Percentiles rank a stretch among this genome's conserved stretches.
Evolutionary conservation across 2,797 vertebrate genomes (phyloP).

Genomic region (Nyctalus aviator): DNA sequence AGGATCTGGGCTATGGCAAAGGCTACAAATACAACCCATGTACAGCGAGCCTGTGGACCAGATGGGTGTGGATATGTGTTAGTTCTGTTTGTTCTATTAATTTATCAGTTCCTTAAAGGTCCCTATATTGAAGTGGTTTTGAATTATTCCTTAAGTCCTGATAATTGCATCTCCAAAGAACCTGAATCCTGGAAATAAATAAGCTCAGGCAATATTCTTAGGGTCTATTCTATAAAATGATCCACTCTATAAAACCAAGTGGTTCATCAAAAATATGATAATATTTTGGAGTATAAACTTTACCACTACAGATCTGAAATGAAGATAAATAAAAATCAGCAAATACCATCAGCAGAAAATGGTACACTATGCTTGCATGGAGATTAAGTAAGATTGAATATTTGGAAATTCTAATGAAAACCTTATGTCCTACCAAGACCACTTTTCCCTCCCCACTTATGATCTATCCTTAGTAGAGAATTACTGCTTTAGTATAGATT

Average conservation of each 20-base stretch:
- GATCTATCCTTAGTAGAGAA: neutral
- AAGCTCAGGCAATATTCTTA: neutral
- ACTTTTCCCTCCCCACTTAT: neutral
- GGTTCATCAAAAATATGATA: neutral
- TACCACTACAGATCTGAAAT: neutral
- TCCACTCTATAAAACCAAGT: neutral
- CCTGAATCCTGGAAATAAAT: neutral
- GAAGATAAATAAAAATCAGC: slow-evolving; percentile 44
- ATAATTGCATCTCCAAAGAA: slow-evolving; percentile 31
- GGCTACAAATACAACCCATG: too few species aligned
- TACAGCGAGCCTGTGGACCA: too few species aligned
- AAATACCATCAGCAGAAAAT: slow-evolving; percentile 28
- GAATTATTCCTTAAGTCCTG: neutral
- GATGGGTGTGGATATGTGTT: neutral
- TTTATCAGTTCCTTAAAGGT: neutral
- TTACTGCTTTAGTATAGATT: neutral
- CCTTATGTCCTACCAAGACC: neutral
- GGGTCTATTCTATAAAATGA: neutral
- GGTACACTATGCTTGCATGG: neutral
- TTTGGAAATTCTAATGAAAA: slow-evolving; percentile 32
- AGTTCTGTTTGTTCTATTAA: neutral
- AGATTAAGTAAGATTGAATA: neutral
- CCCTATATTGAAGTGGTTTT: neutral
- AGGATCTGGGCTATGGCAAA: too few species aligned
- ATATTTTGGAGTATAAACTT: neutral